Conservation (phyloP, 1,140 invertebrate genomes). For the Drosophila tropicalis region DNA sequence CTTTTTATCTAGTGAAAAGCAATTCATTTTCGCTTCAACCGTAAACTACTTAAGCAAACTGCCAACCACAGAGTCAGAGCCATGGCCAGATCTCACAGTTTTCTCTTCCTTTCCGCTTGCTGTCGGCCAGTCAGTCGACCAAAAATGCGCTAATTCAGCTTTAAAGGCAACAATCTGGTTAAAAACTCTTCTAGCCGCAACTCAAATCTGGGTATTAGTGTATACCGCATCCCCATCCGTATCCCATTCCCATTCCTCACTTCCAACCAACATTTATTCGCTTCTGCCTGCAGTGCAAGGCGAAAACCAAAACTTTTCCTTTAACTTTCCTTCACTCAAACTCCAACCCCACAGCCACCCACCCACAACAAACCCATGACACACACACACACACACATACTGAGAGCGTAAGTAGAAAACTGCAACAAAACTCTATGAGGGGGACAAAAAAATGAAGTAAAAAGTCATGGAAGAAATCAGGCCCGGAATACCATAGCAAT, state of each 20-base stretch:
- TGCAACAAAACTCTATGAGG: conserved; percentile 58
- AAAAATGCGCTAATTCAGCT: conserved; percentile 64
- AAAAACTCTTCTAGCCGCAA: conserved; percentile 58
- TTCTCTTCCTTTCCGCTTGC: neutral
- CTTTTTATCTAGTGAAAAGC: conserved; percentile 10
- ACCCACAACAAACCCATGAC: neutral
- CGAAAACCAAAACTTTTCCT: conserved; percentile 58
- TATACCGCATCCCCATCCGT: neutral
- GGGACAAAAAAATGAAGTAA: conserved; percentile 23
- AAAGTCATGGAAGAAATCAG: conserved; percentile 60
- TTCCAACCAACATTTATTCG: conserved; percentile 11
- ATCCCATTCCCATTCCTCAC: conserved; percentile 1
- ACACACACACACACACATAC: neutral
- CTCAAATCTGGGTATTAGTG: conserved; percentile 62
- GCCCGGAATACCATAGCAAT: conserved; percentile 61
- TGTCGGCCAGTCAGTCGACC: conserved; percentile 6
- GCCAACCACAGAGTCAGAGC: conserved; percentile 30
- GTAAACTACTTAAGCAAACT: conserved; percentile 43
- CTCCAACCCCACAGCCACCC: neutral
- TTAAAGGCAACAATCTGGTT: conserved; percentile 72
- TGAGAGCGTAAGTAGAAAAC: conserved; percentile 52
- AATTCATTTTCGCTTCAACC: conserved; percentile 33
- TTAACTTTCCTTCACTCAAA: conserved; percentile 53
- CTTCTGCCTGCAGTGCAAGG: conserved; percentile 6
- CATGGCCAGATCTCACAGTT: conserved; percentile 4